phyloP scores from a whole-genome alignment of 2,113 vertebrate genomes.

The Mesembrinibis cayennensis region DNA sequence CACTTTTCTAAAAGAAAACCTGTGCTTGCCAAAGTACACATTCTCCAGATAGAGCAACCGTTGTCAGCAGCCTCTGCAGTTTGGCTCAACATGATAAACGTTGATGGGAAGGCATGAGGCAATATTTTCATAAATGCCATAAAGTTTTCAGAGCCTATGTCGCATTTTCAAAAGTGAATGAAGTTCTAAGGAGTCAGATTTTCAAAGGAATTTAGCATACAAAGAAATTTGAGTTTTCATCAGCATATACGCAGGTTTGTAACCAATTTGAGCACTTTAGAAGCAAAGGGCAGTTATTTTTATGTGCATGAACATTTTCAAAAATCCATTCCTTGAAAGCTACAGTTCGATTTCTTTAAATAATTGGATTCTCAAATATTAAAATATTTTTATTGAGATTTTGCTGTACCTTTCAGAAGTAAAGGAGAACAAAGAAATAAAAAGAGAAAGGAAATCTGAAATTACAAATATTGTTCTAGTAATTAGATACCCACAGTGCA shows the following conservation, averaged over 20 bases:
- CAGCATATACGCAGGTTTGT: neutral
- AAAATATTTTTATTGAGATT: neutral
- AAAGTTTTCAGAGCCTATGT: neutral
- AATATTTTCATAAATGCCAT: neutral
- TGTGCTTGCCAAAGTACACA: neutral
- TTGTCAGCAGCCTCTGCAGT: neutral
- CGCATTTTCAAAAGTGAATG: neutral
- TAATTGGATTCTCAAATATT: neutral
- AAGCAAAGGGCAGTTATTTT: neutral
- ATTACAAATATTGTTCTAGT: neutral
- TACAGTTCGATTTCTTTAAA: neutral
- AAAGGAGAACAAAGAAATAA: neutral
- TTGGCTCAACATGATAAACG: neutral
- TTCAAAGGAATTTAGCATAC: neutral
- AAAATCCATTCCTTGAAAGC: neutral
- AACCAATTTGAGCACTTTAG: neutral
- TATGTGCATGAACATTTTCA: neutral
- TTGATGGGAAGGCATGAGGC: neutral
- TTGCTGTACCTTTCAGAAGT: neutral
- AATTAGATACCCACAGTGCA: neutral
- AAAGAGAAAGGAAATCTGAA: neutral
- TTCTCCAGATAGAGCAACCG: neutral
- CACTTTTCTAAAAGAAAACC: neutral
- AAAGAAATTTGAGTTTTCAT: neutral
- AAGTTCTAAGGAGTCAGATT: neutral